phyloP scores from a whole-genome alignment of 2,888 invertebrate species.

The Onchidella celtica region DNA sequence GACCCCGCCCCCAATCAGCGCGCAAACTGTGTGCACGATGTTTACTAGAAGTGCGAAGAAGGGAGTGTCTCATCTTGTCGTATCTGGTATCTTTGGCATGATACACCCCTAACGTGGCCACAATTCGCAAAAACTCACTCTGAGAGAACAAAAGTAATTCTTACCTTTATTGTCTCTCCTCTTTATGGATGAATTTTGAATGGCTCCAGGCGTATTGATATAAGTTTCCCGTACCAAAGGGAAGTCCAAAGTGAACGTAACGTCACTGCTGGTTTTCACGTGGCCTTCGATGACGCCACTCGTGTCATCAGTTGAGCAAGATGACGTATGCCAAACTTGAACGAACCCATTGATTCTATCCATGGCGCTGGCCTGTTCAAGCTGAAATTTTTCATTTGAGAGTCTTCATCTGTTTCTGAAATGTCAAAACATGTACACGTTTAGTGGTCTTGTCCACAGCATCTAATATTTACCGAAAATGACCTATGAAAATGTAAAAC shows the following conservation, averaged over 20 bases:
- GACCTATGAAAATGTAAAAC: too few species aligned
- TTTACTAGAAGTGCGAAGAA: too few species aligned
- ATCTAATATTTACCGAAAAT: neutral
- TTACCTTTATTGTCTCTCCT: neutral
- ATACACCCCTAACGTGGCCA: too few species aligned
- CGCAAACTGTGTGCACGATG: too few species aligned
- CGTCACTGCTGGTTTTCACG: conserved; percentile 30
- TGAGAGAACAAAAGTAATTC: too few species aligned
- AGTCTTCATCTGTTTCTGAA: neutral
- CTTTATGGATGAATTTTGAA: neutral
- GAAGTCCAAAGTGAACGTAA: conserved; percentile 29
- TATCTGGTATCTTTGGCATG: too few species aligned
- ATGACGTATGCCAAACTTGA: conserved; percentile 31
- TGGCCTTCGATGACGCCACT: conserved; percentile 30
- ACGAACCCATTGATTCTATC: conserved; percentile 28
- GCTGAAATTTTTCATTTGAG: neutral
- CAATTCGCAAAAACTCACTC: too few species aligned
- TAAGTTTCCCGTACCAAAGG: conserved; percentile 16
- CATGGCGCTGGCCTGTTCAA: neutral
- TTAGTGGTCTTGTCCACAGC: too few species aligned
- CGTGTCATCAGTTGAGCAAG: conserved; percentile 26
- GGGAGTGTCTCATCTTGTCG: too few species aligned
- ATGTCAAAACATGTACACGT: neutral
- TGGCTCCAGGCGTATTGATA: neutral
- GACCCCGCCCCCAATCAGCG: too few species aligned